Percentiles rank a stretch among this genome's conserved stretches.
phyloP scores from a whole-genome alignment of 2,113 vertebrate species.

The Oreotrochilus melanogaster region DNA sequence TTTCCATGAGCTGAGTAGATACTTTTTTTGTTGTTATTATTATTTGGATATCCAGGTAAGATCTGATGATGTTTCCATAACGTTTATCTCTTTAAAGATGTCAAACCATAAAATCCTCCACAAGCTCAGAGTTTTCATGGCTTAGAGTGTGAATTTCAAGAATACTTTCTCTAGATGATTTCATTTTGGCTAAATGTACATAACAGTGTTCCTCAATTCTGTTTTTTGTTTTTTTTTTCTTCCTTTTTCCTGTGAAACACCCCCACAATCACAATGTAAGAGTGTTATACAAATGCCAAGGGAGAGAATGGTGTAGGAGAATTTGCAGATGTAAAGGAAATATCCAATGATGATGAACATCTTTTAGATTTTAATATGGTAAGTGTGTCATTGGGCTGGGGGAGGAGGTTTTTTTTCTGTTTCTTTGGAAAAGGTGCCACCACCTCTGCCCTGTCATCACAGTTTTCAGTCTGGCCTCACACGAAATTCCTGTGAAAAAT shows the following conservation, averaged over 20 bases:
- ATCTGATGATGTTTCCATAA: neutral
- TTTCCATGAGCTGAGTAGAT: neutral
- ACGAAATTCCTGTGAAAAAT: neutral
- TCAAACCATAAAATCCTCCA: neutral
- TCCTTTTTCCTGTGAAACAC: constrained; percentile 30
- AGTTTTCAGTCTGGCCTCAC: neutral
- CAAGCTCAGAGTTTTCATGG: neutral
- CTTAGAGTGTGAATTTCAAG: neutral
- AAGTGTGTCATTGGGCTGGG: constrained; percentile 64
- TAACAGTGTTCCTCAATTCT: constrained; percentile 61
- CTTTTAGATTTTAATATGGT: constrained; percentile 86
- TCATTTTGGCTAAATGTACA: constrained; percentile 16
- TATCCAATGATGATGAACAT: constrained; percentile 77
- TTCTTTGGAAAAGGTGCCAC: neutral
- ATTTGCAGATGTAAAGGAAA: constrained; percentile 77
- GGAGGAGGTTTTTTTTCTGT: constrained; percentile 7
- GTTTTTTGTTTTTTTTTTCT: constrained; percentile 47
- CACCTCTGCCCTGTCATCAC: neutral
- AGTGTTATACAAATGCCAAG: constrained; percentile 79
- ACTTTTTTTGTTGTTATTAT: neutral
- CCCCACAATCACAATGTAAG: constrained; percentile 72
- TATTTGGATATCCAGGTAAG: neutral
- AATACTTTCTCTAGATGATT: neutral
- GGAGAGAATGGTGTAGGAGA: constrained; percentile 81
- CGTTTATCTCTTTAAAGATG: neutral